These are phyloP conservation scores for Nephila pilipes DNA, from an alignment of 1,140 invertebrate genomes.

Conservation along the genomic window DNA sequence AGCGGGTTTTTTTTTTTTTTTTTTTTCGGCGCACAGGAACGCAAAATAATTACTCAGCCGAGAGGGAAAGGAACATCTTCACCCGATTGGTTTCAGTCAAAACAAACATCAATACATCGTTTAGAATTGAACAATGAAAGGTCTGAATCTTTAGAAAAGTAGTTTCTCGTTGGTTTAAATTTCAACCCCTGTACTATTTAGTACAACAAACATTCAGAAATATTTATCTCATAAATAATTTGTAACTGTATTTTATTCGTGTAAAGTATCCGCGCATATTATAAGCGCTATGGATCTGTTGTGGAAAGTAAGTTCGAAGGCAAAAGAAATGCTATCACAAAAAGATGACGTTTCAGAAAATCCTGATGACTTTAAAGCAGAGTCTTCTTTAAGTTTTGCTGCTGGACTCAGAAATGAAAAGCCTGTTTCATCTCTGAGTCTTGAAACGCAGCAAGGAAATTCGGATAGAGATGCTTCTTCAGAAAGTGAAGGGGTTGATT, in stretches of 20 bases:
- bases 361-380: conserved; percentile 19
- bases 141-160: not conserved
- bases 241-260: not conserved
- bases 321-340: conserved; percentile 73
- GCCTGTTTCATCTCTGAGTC: conserved; percentile 58
- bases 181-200: not conserved
- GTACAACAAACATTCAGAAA: too few species aligned
- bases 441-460: conserved; percentile 65
- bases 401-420: conserved; percentile 64
- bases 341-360: conserved; percentile 61
- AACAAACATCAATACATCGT: not conserved
- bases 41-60: not conserved
- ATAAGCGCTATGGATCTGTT: conserved; percentile 65
- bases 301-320: conserved; percentile 75
- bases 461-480: conserved; percentile 66
- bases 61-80: not conserved
- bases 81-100: not conserved
- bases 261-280: not conserved
- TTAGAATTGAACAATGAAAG: not conserved
- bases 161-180: not conserved
- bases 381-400: conserved; percentile 27
- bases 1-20: not conserved
- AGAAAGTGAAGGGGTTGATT: conserved; percentile 66
- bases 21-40: not conserved
- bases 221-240: too few species aligned